Percentiles rank a stretch among this genome's conserved stretches.
phyloP scores from a whole-genome alignment of 2,888 invertebrate species.

The Portevinia maculata region DNA sequence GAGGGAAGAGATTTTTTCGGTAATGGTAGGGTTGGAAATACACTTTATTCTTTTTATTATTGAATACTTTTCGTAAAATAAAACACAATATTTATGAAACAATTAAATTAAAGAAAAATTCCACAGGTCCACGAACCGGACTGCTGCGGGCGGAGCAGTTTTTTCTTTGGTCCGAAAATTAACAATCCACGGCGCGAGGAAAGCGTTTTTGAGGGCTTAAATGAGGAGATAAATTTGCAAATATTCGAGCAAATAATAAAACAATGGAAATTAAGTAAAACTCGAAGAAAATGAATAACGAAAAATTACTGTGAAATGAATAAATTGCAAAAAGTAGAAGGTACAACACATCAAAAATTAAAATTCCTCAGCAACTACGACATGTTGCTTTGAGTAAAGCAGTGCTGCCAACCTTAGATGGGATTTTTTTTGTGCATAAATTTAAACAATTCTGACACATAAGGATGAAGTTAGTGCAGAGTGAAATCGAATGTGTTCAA shows the following conservation, averaged over 20 bases:
- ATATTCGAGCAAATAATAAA: constrained; percentile 9
- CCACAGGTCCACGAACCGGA: constrained; percentile 70
- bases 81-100: not conserved
- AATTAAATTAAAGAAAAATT: constrained; percentile 39
- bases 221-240: constrained; percentile 3
- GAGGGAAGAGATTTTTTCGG: not conserved
- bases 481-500: constrained; percentile 27
- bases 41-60: not conserved
- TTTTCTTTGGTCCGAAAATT: constrained; percentile 13
- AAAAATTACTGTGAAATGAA: constrained; percentile 63
- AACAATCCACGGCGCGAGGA: constrained; percentile 38
- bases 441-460: constrained; percentile 46
- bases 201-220: constrained; percentile 12
- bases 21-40: not conserved
- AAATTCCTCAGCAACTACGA: constrained; percentile 73
- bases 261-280: constrained; percentile 24
- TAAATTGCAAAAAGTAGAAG: constrained; percentile 67
- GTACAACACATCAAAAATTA: constrained; percentile 73
- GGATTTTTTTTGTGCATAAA: constrained; percentile 27
- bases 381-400: constrained; percentile 71
- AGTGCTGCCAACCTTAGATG: constrained; percentile 62
- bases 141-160: constrained; percentile 67
- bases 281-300: constrained; percentile 45
- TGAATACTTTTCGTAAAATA: not conserved
- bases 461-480: constrained; percentile 33